phyloP scores from a whole-genome alignment of 2,888 invertebrate genomes.

The Napeogenes sylphis region DNA sequence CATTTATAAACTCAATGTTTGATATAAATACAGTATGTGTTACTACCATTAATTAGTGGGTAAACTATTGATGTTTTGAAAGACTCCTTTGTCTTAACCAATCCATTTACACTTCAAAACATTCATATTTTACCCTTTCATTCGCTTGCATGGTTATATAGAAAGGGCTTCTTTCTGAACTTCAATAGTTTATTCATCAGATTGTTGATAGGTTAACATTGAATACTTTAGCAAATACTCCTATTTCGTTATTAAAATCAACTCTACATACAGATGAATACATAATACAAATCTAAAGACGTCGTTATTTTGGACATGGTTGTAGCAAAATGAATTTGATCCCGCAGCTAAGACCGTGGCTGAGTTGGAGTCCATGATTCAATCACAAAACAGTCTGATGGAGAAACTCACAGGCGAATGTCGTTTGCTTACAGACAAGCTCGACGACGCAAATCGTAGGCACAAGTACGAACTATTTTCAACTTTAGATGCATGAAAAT shows the following conservation, averaged over 20 bases:
- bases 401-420: slow-evolving; percentile 94
- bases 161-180: slow-evolving; percentile 66
- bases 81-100: slow-evolving; percentile 37
- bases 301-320: slow-evolving; percentile 15
- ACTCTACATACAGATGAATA: no score
- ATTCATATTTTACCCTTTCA: slow-evolving; percentile 77
- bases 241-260: no score
- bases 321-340: slow-evolving; percentile 58
- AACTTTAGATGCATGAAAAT: slow-evolving; percentile 59
- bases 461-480: slow-evolving; percentile 86
- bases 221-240: neutral
- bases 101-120: slow-evolving; percentile 59
- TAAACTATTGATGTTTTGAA: slow-evolving; percentile 78
- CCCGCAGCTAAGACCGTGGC: slow-evolving; percentile 90
- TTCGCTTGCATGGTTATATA: slow-evolving; percentile 67
- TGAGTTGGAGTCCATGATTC: slow-evolving; percentile 93
- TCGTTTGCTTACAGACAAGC: slow-evolving; percentile 91
- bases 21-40: slow-evolving; percentile 5
- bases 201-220: slow-evolving; percentile 53
- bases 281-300: neutral
- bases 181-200: slow-evolving; percentile 85
- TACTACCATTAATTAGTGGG: slow-evolving; percentile 54
- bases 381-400: slow-evolving; percentile 94
- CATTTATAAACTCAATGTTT: slow-evolving; percentile 13
- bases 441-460: slow-evolving; percentile 91